phyloP scores from a whole-genome alignment of 1,140 invertebrate genomes.

The Trichonephila clavipes region DNA sequence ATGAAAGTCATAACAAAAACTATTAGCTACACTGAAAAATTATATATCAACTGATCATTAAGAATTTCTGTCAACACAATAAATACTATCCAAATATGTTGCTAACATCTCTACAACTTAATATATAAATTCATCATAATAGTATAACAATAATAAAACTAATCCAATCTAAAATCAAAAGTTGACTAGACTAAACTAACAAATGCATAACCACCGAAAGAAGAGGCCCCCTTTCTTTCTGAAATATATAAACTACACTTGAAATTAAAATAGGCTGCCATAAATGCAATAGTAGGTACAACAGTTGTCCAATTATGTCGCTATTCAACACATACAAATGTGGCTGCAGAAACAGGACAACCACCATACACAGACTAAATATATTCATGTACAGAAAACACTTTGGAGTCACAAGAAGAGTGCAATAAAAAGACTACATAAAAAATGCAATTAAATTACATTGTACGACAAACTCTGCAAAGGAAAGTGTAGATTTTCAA shows the following conservation, averaged over 20 bases:
- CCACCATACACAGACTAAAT: slow-evolving; percentile 48
- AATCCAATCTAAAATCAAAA: slow-evolving; percentile 73
- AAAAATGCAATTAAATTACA: slow-evolving; percentile 65
- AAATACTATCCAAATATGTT: slow-evolving; percentile 75
- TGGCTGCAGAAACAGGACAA: slow-evolving; percentile 16
- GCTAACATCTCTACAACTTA: slow-evolving; percentile 69
- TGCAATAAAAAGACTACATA: slow-evolving; percentile 68
- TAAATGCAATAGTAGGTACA: slow-evolving; percentile 66
- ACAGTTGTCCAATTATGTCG: slow-evolving; percentile 36
- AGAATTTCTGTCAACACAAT: slow-evolving; percentile 69
- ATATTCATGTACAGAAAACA: slow-evolving; percentile 37
- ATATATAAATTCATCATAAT: slow-evolving; percentile 71
- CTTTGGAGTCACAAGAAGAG: slow-evolving; percentile 55
- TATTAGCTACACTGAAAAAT: slow-evolving; percentile 38
- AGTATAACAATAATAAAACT: slow-evolving; percentile 75
- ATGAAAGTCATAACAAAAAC: too few species aligned
- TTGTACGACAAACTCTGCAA: slow-evolving; percentile 46
- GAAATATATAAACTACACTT: slow-evolving; percentile 73
- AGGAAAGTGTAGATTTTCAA: slow-evolving; percentile 51
- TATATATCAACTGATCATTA: slow-evolving; percentile 25
- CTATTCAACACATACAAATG: slow-evolving; percentile 32
- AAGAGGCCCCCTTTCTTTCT: slow-evolving; percentile 54
- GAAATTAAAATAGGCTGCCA: slow-evolving; percentile 73
- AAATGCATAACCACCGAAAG: slow-evolving; percentile 74
- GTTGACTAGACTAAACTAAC: slow-evolving; percentile 76